Evolutionary conservation across 2,888 invertebrate species (phyloP).

Genomic region (Spilarctia lutea): DNA sequence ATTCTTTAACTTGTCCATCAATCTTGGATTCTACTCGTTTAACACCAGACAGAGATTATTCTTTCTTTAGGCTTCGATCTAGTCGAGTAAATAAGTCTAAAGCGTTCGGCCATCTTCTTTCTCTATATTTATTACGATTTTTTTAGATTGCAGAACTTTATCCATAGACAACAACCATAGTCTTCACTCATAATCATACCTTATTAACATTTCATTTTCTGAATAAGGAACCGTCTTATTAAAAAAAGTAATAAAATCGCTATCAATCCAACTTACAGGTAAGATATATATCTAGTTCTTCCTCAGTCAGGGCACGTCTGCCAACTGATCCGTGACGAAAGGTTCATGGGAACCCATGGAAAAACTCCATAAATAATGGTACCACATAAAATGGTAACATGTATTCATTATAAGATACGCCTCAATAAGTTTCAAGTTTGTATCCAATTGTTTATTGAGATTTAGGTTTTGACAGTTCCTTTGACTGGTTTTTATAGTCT

Average conservation of each 20-base stretch:
- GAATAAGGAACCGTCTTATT: slow-evolving; percentile 5
- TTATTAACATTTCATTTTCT: background rate
- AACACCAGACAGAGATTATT: too few relatives aligned
- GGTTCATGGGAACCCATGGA: slow-evolving; percentile 49
- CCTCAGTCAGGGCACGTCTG: slow-evolving; percentile 39
- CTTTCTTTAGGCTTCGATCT: too few relatives aligned
- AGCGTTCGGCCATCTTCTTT: background rate
- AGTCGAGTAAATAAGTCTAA: too few relatives aligned
- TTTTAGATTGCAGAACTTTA: background rate
- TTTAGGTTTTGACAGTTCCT: slow-evolving; percentile 4
- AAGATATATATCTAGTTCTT: slow-evolving; percentile 40
- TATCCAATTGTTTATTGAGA: slow-evolving; percentile 7
- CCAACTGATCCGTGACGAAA: slow-evolving; percentile 45
- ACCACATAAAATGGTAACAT: slow-evolving; percentile 67
- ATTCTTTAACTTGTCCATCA: too few relatives aligned
- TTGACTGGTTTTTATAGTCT: background rate
- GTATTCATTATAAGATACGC: slow-evolving; percentile 66
- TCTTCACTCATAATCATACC: background rate
- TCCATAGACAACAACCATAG: background rate
- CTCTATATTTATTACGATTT: background rate
- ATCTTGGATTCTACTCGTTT: too few relatives aligned
- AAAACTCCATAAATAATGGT: slow-evolving; percentile 49
- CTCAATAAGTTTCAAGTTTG: slow-evolving; percentile 30
- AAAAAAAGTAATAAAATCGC: slow-evolving; percentile 4
- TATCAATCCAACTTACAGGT: background rate